These are phyloP conservation scores for Siderastrea radians DNA, from an alignment of 92 coral and sea anemone genomes.

Conservation along the genomic window DNA sequence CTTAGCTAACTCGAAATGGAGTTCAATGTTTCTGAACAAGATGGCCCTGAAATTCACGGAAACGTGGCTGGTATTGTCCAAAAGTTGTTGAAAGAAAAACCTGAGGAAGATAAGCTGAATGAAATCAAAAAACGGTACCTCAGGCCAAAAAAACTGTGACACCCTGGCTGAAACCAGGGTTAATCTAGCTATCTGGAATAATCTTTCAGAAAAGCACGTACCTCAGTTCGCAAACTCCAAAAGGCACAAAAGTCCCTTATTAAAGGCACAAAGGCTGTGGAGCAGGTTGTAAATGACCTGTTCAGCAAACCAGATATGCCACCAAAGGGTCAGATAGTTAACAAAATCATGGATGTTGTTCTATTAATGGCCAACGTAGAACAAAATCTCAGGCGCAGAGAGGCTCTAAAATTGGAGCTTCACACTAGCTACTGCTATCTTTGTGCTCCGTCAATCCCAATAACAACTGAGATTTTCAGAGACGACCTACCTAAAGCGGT, in stretches of 20 bases:
- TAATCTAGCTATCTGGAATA: slow-evolving; percentile 38
- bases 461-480: slow-evolving; percentile 63
- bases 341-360: slow-evolving; percentile 63
- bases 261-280: slow-evolving; percentile 15
- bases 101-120: slow-evolving; percentile 49
- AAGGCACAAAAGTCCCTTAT: slow-evolving; percentile 25
- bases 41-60: slow-evolving; percentile 40
- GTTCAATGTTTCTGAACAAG: slow-evolving; percentile 30
- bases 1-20: slow-evolving; percentile 33
- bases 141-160: slow-evolving; percentile 43
- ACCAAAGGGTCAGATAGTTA: slow-evolving; percentile 20
- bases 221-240: slow-evolving; percentile 20
- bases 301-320: slow-evolving; percentile 3
- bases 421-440: slow-evolving; percentile 60
- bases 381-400: slow-evolving; percentile 53
- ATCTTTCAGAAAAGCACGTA: slow-evolving; percentile 22
- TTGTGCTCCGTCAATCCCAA: slow-evolving; percentile 68
- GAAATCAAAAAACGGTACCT: slow-evolving; percentile 42
- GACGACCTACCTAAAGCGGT: slow-evolving; percentile 44
- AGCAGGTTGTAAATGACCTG: slow-evolving; percentile 16
- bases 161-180: slow-evolving; percentile 53
- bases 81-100: slow-evolving; percentile 35
- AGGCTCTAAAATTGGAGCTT: slow-evolving; percentile 46
- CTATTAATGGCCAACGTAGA: slow-evolving; percentile 55
- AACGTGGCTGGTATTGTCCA: slow-evolving; percentile 39